Percentiles rank a stretch among this genome's conserved stretches.
These are phyloP conservation scores for Helleia helle DNA, from an alignment of 2,888 invertebrate genomes.

Conservation along the genomic window DNA sequence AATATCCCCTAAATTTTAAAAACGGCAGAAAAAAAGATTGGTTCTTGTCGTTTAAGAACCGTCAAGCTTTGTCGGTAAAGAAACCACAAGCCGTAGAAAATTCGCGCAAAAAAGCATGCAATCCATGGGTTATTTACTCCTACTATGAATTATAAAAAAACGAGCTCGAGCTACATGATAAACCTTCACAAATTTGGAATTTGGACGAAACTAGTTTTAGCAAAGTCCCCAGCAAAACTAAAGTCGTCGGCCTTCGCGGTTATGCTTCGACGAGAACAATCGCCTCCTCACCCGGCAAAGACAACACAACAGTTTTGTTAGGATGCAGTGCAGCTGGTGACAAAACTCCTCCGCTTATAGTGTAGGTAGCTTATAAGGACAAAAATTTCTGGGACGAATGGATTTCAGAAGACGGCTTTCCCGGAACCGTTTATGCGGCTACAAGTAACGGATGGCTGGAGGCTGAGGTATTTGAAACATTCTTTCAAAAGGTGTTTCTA, in stretches of 20 bases:
- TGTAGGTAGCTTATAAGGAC: too few relatives aligned
- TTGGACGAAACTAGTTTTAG: background rate
- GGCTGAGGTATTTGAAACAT: background rate
- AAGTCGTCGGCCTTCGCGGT: background rate
- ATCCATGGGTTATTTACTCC: slow-evolving; percentile 5
- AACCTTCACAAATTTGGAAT: background rate
- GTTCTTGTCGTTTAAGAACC: slow-evolving; percentile 28
- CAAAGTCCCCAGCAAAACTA: background rate
- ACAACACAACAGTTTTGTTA: background rate
- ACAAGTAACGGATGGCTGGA: background rate
- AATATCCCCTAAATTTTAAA: too few relatives aligned
- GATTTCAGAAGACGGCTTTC: background rate
- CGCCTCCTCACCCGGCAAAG: background rate
- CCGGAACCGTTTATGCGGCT: background rate
- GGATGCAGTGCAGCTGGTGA: background rate
- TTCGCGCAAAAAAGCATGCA: slow-evolving; percentile 11
- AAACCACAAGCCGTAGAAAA: slow-evolving; percentile 35
- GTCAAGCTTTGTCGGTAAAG: slow-evolving; percentile 32
- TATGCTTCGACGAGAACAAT: background rate
- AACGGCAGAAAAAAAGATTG: slow-evolving; percentile 25
- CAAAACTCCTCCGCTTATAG: too few relatives aligned
- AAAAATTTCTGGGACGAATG: background rate
- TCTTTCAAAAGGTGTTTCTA: background rate
- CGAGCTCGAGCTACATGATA: background rate
- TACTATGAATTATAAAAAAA: slow-evolving; percentile 3